Percentiles rank a stretch among this genome's conserved stretches.
These are phyloP conservation scores for Suillia variegata DNA, from an alignment of 2,888 invertebrate genomes.

Conservation along the genomic window DNA sequence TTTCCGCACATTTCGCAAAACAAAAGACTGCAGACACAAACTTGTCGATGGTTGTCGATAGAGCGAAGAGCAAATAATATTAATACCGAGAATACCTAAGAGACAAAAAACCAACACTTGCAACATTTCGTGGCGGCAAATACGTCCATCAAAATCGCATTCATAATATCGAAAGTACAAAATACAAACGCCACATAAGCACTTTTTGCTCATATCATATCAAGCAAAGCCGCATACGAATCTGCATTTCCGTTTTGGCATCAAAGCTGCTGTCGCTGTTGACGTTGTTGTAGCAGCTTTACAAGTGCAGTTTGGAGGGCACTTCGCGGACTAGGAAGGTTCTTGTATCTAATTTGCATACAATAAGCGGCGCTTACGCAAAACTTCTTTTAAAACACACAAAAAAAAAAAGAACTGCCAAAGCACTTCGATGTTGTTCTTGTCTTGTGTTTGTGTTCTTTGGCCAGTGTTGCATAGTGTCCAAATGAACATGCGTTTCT, in stretches of 20 bases:
- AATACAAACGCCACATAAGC: conserved; percentile 11
- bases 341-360: conserved; percentile 24
- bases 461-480: no score
- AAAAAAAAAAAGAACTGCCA: neutral
- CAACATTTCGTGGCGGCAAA: no score
- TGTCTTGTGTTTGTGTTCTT: neutral
- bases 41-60: no score
- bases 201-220: neutral
- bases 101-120: no score
- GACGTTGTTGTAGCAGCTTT: no score
- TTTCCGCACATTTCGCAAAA: neutral
- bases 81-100: no score
- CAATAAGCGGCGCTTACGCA: conserved; percentile 25
- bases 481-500: neutral
- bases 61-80: no score
- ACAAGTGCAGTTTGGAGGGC: no score
- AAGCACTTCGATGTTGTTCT: neutral
- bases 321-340: conserved; percentile 1
- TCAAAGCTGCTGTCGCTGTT: conserved; percentile 49
- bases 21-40: no score
- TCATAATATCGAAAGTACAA: no score
- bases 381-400: no score
- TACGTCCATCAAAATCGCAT: no score
- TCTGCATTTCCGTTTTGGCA: conserved; percentile 48
- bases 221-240: conserved; percentile 30